Evolutionary conservation across 2,888 invertebrate species (phyloP).

Genomic region (Lycaena phlaeas): DNA sequence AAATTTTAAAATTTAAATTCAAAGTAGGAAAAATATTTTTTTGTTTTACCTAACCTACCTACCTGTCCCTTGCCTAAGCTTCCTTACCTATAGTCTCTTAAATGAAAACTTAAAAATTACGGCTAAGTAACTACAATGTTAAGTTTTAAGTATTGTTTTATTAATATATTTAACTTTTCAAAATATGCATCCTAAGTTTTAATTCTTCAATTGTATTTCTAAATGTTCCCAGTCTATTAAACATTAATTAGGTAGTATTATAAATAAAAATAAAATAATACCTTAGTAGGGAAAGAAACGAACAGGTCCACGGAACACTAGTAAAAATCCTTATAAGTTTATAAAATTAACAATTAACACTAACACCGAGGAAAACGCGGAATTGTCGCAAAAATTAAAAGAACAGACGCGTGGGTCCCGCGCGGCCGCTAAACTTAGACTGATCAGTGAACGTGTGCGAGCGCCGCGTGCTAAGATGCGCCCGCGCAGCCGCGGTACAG

Average conservation of each 20-base stretch:
- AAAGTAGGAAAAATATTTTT: too few relatives aligned
- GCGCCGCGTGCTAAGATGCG: constrained; percentile 24
- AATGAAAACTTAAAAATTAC: too few relatives aligned
- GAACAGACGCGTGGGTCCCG: constrained; percentile 12
- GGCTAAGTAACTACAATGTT: too few relatives aligned
- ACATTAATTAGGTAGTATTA: not conserved
- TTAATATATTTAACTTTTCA: too few relatives aligned
- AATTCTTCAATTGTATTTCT: too few relatives aligned
- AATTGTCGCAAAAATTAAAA: not conserved
- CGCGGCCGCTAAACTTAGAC: constrained; percentile 38
- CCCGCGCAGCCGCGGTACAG: constrained; percentile 32
- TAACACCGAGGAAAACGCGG: constrained; percentile 3
- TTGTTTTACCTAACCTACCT: too few relatives aligned
- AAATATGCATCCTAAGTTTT: too few relatives aligned
- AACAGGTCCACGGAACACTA: constrained; percentile 6
- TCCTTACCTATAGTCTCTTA: too few relatives aligned
- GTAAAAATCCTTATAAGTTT: constrained; percentile 5
- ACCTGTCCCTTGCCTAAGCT: too few relatives aligned
- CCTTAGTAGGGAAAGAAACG: constrained; percentile 14
- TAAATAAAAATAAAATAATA: constrained; percentile 5
- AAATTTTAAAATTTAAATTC: too few relatives aligned
- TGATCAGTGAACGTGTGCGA: constrained; percentile 16
- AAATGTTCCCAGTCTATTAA: too few relatives aligned
- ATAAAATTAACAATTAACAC: constrained; percentile 1
- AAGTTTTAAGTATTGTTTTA: too few relatives aligned